phyloP scores from a whole-genome alignment of 1,140 invertebrate genomes.

The Trichonephila clavata region DNA sequence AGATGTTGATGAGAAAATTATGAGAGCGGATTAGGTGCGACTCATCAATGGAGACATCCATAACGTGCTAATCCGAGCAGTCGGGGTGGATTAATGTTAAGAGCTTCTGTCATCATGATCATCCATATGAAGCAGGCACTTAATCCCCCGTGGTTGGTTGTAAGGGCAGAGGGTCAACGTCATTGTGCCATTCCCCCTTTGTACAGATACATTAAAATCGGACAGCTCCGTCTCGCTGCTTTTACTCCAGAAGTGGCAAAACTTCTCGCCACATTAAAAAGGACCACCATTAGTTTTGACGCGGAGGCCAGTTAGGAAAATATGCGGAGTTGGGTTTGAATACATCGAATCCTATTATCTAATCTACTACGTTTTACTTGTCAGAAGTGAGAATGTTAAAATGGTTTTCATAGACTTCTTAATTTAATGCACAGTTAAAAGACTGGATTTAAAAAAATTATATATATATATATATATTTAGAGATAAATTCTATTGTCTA shows the following conservation, averaged over 20 bases:
- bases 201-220: conserved; percentile 52
- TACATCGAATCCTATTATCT: not conserved
- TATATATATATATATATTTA: too few species aligned
- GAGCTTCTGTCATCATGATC: conserved; percentile 75
- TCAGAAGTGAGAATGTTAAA: too few species aligned
- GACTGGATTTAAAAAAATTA: too few species aligned
- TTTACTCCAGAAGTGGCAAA: not conserved
- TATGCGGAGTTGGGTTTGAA: not conserved
- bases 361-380: too few species aligned
- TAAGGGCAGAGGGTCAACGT: conserved; percentile 49
- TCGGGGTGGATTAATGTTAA: conserved; percentile 73
- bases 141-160: conserved; percentile 66
- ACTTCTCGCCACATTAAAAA: conserved; percentile 32
- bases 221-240: conserved; percentile 40
- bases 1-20: conserved; percentile 70
- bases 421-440: too few species aligned
- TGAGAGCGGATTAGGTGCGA: conserved; percentile 73
- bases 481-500: too few species aligned
- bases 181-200: conserved; percentile 54
- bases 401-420: too few species aligned
- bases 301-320: not conserved
- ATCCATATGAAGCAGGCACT: conserved; percentile 74
- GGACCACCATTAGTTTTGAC: conserved; percentile 1
- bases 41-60: conserved; percentile 76
- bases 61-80: conserved; percentile 72